Evolutionary conservation across 2,888 invertebrate genomes (phyloP).

Genomic region (Nasonia oneida): DNA sequence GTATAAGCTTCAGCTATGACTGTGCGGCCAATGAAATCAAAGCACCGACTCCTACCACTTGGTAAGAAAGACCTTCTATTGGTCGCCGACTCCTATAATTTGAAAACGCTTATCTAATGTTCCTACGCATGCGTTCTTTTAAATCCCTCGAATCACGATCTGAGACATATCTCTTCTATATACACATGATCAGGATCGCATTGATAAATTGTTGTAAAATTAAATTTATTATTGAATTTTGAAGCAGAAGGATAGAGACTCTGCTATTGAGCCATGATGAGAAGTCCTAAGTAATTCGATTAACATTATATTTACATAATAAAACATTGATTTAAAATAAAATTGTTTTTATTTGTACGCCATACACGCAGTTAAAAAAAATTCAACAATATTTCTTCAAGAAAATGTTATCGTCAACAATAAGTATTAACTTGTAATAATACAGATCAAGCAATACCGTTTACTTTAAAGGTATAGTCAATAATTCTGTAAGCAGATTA

Average conservation of each 20-base stretch:
- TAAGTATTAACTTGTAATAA: background rate
- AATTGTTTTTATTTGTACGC: background rate
- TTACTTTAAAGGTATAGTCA: background rate
- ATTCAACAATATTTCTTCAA: background rate
- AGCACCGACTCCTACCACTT: background rate
- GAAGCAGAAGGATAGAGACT: too few relatives aligned
- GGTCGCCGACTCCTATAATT: too few relatives aligned
- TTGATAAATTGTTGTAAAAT: too few relatives aligned
- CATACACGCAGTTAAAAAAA: background rate
- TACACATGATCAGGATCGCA: too few relatives aligned
- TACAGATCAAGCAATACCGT: background rate
- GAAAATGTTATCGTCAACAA: background rate
- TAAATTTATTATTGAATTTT: too few relatives aligned
- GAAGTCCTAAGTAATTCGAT: too few relatives aligned
- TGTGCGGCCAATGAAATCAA: slow-evolving; percentile 23
- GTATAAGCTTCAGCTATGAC: background rate
- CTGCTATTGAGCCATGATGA: too few relatives aligned
- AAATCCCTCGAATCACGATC: too few relatives aligned
- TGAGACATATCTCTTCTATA: too few relatives aligned
- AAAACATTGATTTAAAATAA: background rate
- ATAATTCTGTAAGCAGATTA: background rate
- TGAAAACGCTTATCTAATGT: too few relatives aligned
- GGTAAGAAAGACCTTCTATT: too few relatives aligned
- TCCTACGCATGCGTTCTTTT: too few relatives aligned
- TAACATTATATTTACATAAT: background rate